Percentiles rank a stretch among this genome's conserved stretches.
phyloP scores from a whole-genome alignment of 2,888 invertebrate species.

The Drosophila neutralis region DNA sequence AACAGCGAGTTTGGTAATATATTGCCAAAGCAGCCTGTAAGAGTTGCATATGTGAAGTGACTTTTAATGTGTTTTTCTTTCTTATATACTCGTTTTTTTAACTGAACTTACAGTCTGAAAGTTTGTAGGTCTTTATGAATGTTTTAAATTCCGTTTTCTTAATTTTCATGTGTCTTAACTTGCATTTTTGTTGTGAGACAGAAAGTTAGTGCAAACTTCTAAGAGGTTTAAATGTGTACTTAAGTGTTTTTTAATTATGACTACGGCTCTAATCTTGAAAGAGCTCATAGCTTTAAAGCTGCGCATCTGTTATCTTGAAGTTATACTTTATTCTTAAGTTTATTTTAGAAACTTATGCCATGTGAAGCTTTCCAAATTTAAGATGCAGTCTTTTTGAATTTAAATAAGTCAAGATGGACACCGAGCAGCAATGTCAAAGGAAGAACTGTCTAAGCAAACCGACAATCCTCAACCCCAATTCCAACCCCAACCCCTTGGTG shows the following conservation, averaged over 20 bases:
- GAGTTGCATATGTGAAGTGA: conserved; percentile 37
- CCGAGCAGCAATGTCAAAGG: background rate
- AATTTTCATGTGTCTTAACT: conserved; percentile 22
- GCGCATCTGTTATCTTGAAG: background rate
- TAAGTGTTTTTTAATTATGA: background rate
- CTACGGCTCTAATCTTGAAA: background rate
- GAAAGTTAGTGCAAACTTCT: conserved; percentile 15
- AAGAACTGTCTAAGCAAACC: background rate
- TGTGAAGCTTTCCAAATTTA: background rate
- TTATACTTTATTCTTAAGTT: background rate
- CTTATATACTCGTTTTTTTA: background rate
- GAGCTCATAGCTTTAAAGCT: background rate
- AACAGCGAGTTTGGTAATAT: conserved; percentile 55
- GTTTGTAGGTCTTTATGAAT: conserved; percentile 21
- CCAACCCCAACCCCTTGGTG: background rate
- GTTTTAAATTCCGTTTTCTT: conserved; percentile 12
- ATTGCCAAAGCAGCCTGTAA: conserved; percentile 35
- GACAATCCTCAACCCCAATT: background rate
- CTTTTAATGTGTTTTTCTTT: conserved; percentile 30
- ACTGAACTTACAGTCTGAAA: conserved; percentile 19
- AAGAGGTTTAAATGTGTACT: conserved; percentile 11
- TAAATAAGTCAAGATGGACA: background rate
- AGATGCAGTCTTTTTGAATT: background rate
- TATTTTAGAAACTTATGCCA: background rate
- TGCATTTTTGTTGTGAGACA: conserved; percentile 20